Conservation (phyloP, 2,113 vertebrate genomes). For the Passer domesticus region DNA sequence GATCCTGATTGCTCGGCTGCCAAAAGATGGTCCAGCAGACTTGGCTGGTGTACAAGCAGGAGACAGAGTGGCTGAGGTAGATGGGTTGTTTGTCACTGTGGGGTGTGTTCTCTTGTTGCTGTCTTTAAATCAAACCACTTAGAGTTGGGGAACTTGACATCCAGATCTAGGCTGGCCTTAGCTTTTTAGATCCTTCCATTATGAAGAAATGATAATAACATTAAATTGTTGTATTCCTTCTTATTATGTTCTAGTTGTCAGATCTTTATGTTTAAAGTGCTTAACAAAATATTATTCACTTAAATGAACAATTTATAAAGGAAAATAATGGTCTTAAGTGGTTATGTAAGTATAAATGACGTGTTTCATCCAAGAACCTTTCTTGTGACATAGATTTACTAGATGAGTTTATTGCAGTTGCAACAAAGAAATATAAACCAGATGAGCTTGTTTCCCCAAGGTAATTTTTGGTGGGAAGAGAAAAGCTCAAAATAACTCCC, state of each 20-base stretch:
- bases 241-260: neutral
- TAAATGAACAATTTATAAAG: neutral
- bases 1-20: conserved; percentile 75
- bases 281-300: neutral
- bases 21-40: conserved; percentile 72
- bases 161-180: neutral
- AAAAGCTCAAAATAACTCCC: neutral
- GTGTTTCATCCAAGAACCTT: neutral
- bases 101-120: neutral
- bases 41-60: conserved; percentile 74
- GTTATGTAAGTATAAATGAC: neutral
- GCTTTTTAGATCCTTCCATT: neutral
- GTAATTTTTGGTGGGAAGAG: neutral
- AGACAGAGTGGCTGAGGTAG: conserved; percentile 77
- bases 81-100: neutral
- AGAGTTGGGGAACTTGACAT: neutral
- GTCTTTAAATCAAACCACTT: neutral
- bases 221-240: neutral
- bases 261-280: neutral
- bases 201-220: neutral
- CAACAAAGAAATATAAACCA: neutral
- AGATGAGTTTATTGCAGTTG: neutral
- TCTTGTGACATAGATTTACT: neutral
- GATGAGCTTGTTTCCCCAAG: neutral
- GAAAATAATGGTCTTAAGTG: neutral